Evolutionary conservation across 2,113 vertebrate species (phyloP).

Genomic region (Galeopterus variegatus): DNA sequence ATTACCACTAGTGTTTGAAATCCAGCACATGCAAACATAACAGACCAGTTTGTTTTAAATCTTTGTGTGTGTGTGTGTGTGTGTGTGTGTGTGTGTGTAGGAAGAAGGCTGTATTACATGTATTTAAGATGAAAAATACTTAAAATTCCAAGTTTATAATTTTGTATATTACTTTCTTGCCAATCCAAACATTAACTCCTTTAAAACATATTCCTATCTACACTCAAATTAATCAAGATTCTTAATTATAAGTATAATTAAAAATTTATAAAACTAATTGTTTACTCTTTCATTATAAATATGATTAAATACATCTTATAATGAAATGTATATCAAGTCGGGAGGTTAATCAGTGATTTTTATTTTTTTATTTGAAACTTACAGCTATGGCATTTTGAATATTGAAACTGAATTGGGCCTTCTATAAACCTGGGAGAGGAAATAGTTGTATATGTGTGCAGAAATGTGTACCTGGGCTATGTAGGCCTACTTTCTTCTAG

Average conservation of each 20-base stretch:
- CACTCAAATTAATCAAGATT: neutral
- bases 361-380: conserved; percentile 66
- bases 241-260: conserved; percentile 59
- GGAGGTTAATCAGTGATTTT: conserved; percentile 37
- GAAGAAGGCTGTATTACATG: conserved; percentile 54
- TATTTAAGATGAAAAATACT: conserved; percentile 78
- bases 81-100: neutral
- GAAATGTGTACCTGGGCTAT: neutral
- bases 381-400: conserved; percentile 21
- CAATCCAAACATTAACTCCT: conserved; percentile 54
- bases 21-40: conserved; percentile 89
- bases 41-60: conserved; percentile 83
- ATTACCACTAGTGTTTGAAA: conserved; percentile 91
- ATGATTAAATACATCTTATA: neutral
- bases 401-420: neutral
- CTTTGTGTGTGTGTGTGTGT: neutral
- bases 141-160: conserved; percentile 62
- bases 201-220: conserved; percentile 43
- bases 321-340: neutral
- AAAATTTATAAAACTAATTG: conserved; percentile 29
- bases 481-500: neutral
- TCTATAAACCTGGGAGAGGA: neutral
- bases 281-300: conserved; percentile 18
- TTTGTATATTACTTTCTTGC: conserved; percentile 64
- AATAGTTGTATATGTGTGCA: neutral